phyloP scores from a whole-genome alignment of 1,140 invertebrate species.

The Campoletis sonorensis region DNA sequence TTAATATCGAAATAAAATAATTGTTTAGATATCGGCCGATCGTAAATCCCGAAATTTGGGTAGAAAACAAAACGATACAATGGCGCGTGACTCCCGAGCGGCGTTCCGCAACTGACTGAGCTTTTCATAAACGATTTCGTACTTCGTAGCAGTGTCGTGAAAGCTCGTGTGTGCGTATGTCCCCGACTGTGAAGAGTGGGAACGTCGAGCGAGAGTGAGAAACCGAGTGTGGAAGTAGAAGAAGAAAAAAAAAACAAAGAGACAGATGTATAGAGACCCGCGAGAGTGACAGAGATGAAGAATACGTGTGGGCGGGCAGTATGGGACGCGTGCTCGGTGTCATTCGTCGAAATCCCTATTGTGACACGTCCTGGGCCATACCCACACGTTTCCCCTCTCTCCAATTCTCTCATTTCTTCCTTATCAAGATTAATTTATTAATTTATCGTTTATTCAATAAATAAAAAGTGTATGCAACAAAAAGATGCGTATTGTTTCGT shows the following conservation, averaged over 20 bases:
- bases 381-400: conserved; percentile 45
- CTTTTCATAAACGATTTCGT: conserved; percentile 34
- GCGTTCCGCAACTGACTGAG: conserved; percentile 61
- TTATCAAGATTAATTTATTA: background rate
- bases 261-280: conserved; percentile 1
- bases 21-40: too few relatives aligned
- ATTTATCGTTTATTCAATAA: too few relatives aligned
- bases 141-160: conserved; percentile 20
- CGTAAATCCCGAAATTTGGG: conserved; percentile 6
- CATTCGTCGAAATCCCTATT: conserved; percentile 64
- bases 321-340: conserved; percentile 64
- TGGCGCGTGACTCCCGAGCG: conserved; percentile 58
- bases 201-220: conserved; percentile 26
- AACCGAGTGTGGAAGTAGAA: background rate
- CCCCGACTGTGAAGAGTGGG: conserved; percentile 47
- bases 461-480: too few relatives aligned
- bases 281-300: conserved; percentile 40
- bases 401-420: conserved; percentile 30
- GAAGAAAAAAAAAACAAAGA: conserved; percentile 22
- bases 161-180: conserved; percentile 43
- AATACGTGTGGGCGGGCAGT: conserved; percentile 58
- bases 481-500: too few relatives aligned
- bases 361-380: conserved; percentile 61
- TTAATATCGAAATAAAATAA: too few relatives aligned
- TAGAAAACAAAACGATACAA: conserved; percentile 40